A percentile compares a stretch with the other conserved stretches of the same genome.
Conservation (phyloP, 92 coral and sea anemone species). For the Montipora capitata region DNA sequence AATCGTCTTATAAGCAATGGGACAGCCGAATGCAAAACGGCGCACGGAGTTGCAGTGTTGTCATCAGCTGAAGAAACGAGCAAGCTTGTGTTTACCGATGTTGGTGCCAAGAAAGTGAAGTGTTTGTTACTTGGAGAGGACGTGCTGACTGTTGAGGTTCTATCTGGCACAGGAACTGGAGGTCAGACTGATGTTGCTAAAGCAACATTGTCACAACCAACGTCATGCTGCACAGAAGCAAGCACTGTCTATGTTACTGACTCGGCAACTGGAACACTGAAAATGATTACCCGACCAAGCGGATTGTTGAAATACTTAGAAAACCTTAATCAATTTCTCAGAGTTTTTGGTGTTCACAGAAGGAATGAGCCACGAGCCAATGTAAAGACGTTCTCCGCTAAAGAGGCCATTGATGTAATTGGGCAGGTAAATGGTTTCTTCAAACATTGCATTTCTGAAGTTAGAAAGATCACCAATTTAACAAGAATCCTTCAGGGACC, state of each 20-base stretch:
- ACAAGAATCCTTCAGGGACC: constrained; percentile 42
- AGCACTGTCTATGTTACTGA: not conserved
- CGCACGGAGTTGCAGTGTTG: no score
- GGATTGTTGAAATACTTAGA: constrained; percentile 12
- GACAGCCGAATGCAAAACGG: no score
- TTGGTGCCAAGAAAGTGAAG: no score
- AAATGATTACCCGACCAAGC: not conserved
- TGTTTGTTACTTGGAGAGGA: no score
- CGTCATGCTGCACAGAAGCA: constrained; percentile 1
- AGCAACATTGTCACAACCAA: not conserved
- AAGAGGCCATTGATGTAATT: constrained; percentile 3
- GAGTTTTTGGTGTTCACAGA: not conserved
- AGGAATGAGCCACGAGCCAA: not conserved
- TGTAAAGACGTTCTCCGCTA: constrained; percentile 13
- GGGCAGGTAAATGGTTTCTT: constrained; percentile 6
- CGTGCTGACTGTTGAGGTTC: no score
- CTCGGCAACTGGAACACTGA: constrained; percentile 8
- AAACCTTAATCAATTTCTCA: not conserved
- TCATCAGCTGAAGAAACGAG: no score
- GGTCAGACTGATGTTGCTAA: constrained; percentile 24
- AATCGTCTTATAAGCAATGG: no score
- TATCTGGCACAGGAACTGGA: constrained; percentile 1
- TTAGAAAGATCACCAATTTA: constrained; percentile 18
- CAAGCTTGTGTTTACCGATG: no score
- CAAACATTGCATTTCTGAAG: not conserved